Conservation (phyloP, 1,140 invertebrate genomes). For the Diprion similis region DNA sequence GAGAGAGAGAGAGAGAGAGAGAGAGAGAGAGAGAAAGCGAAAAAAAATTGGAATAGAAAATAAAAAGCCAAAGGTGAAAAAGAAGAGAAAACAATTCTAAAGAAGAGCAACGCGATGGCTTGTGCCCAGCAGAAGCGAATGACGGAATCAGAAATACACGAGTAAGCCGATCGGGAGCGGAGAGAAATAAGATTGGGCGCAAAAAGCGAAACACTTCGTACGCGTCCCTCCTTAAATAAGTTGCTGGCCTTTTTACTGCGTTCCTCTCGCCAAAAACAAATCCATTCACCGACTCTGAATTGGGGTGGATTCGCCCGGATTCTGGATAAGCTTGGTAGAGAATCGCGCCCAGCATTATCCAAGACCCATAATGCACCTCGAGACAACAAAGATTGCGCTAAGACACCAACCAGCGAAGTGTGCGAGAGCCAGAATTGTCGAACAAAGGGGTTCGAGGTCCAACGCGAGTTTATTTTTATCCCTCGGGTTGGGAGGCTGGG, state of each 20-base stretch:
- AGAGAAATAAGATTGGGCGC: slow-evolving; percentile 17
- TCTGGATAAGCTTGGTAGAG: neutral
- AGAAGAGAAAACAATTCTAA: neutral
- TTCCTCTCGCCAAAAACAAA: slow-evolving; percentile 34
- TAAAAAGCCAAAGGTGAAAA: neutral
- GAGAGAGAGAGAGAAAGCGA: neutral
- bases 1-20: neutral
- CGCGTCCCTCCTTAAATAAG: slow-evolving; percentile 29
- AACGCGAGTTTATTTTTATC: neutral
- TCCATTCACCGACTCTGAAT: slow-evolving; percentile 26
- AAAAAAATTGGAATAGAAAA: neutral
- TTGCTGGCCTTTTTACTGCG: slow-evolving; percentile 31
- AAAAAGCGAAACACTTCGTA: slow-evolving; percentile 17
- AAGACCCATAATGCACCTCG: neutral
- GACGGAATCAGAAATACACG: slow-evolving; percentile 15
- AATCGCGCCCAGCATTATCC: neutral
- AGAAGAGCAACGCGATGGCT: neutral
- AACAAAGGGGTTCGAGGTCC: too few species aligned
- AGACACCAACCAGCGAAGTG: neutral
- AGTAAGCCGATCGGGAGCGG: neutral
- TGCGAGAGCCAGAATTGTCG: too few species aligned
- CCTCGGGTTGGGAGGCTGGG: neutral
- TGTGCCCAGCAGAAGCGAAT: neutral
- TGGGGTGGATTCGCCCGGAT: neutral
- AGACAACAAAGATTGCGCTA: neutral